Conservation (phyloP, 1,140 invertebrate species). For the Brachionus calyciflorus region DNA sequence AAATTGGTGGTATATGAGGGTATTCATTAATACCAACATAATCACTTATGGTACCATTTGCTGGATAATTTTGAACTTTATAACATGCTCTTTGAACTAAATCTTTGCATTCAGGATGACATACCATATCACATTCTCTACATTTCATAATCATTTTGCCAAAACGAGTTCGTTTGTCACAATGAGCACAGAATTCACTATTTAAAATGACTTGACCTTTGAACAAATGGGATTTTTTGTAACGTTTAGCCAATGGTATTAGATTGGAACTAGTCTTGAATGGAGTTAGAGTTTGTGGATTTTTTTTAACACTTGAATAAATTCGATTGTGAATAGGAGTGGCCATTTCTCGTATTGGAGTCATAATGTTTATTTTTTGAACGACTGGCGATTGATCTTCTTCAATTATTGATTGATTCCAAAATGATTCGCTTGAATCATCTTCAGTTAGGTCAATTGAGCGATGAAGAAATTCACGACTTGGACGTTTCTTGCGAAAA, state of each 20-base stretch:
- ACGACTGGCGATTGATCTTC: neutral
- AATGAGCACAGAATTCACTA: slow-evolving; percentile 27
- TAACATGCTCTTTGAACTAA: slow-evolving; percentile 20
- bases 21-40: slow-evolving; percentile 21
- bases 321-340: slow-evolving; percentile 2
- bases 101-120: slow-evolving; percentile 41
- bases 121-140: slow-evolving; percentile 12
- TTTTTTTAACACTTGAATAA: slow-evolving; percentile 15
- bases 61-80: slow-evolving; percentile 13
- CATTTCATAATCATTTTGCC: slow-evolving; percentile 43
- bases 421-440: slow-evolving; percentile 28
- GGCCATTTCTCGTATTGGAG: slow-evolving; percentile 14
- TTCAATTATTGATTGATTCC: slow-evolving; percentile 31
- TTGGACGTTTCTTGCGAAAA: slow-evolving; percentile 15
- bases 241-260: slow-evolving; percentile 13
- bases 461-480: slow-evolving; percentile 18
- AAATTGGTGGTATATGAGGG: slow-evolving; percentile 27
- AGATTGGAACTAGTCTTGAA: slow-evolving; percentile 24
- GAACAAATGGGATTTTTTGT: slow-evolving; percentile 40
- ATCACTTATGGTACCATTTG: neutral
- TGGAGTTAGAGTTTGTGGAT: neutral
- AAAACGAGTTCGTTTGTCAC: slow-evolving; percentile 32
- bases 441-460: neutral
- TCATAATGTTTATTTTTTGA: slow-evolving; percentile 37
- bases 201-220: slow-evolving; percentile 39